Conservation (phyloP, 2,113 vertebrate genomes). For the Polypterus senegalus region DNA sequence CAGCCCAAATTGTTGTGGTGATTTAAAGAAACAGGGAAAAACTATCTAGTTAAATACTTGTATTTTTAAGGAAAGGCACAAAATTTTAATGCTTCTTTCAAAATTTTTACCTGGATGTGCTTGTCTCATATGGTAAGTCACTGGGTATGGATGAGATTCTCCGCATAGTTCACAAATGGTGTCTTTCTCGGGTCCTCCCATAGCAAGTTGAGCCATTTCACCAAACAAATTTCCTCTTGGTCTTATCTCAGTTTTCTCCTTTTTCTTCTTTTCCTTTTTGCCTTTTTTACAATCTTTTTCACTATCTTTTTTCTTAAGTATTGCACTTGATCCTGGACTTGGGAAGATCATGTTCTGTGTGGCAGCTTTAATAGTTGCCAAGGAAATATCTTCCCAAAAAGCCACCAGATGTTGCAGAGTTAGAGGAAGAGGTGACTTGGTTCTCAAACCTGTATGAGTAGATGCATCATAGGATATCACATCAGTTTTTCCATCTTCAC, state of each 20-base stretch:
- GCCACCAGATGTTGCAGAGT: constrained; percentile 92
- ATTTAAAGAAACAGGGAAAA: not conserved
- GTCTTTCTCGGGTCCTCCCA: constrained; percentile 94
- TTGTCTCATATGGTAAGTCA: constrained; percentile 97
- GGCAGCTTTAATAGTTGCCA: constrained; percentile 95
- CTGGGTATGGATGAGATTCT: constrained; percentile 92
- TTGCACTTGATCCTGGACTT: constrained; percentile 90
- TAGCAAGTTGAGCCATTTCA: constrained; percentile 94
- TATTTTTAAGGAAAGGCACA: rapidly evolving
- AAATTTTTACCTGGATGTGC: constrained; percentile 78
- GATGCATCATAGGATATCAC: constrained; percentile 64
- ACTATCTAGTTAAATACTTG: not conserved
- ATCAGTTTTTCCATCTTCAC: constrained; percentile 82
- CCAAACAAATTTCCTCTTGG: constrained; percentile 94
- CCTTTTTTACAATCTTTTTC: constrained; percentile 87
- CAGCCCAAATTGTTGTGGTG: too few species aligned
- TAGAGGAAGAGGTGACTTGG: constrained; percentile 80
- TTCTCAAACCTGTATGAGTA: constrained; percentile 55
- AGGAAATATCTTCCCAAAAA: constrained; percentile 96
- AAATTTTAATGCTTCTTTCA: too few species aligned
- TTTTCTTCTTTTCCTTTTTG: constrained; percentile 97
- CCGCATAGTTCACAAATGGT: constrained; percentile 95
- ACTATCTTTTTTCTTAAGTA: constrained; percentile 89
- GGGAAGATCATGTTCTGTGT: constrained; percentile 99
- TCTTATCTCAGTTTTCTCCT: constrained; percentile 84